Base-by-base conservation (phyloP, 2,113 vertebrate species). In the Catharus fuscescens region DNA sequence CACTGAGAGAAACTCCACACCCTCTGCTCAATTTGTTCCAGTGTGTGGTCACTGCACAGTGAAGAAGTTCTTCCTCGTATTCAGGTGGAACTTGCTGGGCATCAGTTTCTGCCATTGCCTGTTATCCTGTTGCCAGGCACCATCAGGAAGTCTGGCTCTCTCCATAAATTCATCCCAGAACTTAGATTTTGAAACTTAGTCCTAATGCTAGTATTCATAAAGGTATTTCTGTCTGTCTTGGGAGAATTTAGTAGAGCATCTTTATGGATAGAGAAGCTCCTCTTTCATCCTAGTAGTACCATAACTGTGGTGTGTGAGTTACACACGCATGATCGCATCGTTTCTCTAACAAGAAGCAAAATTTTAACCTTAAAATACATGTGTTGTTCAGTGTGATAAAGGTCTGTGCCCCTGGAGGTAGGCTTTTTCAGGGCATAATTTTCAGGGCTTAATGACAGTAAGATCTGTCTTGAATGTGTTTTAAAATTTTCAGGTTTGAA, bases 321-420 rank as follows among this genome's bases (percentile, higher is more conserved):
- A 2, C 7, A 6, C n/a, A 5, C 8, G 5, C 13, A 0, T 5
- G 36, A 11, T 18, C 3, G 0, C 32, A 6, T 40, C 3, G 0
- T 32, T 87, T 59, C 26, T 42, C 52, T 66, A n/a, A 25, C 25
- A 48, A 29, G 19, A 72, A 53, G 23, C 28, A 19, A 40, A 36
- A 31, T 11, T n/a, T 40, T 47, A 32, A 45, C 14, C 15, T 59
- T 65, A 31, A 69, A 36, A 32, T 29, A 4, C 2, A 4, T 2
- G 0, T 15, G 1, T 54, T 86, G 32, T 7, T 28, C 16, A 29
- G 0, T 61, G 50, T 26, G 29, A 32, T 17, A 20, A 15, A 18
- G 8, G 8, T 45, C 45, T 52, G 10, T 83, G 44, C 13, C 14
- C 1, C 38, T 14, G 18, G 45, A 66, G 34, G 10, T 23, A 31